Conservation (phyloP, 2,797 vertebrate genomes). For the Protosalanx chinensis region DNA sequence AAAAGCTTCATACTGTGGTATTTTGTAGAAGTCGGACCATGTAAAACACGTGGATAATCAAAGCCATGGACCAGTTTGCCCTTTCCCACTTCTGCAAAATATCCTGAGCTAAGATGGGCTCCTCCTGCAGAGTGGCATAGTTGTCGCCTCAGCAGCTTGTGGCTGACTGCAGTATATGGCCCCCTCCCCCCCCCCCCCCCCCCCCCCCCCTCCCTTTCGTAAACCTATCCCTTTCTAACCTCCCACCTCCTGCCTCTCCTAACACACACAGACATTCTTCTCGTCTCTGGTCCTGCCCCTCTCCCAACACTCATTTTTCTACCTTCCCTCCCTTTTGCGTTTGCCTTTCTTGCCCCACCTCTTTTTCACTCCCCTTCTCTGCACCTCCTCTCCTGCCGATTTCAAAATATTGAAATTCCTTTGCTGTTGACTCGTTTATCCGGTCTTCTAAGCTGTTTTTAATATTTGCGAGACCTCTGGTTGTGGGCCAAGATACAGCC, state of each 20-base stretch:
- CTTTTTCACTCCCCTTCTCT: conserved; percentile 14
- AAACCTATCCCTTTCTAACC: too few species aligned
- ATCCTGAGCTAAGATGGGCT: not conserved
- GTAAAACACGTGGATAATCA: conserved; percentile 20
- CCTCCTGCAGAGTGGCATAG: not conserved
- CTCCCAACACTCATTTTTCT: conserved; percentile 7
- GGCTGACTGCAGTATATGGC: too few species aligned
- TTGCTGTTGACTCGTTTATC: conserved; percentile 26
- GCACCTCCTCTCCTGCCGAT: conserved; percentile 38
- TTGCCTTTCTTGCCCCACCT: conserved; percentile 6
- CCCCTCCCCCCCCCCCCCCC: not conserved
- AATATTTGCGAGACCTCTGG: conserved; percentile 35
- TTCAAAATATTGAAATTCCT: conserved; percentile 66
- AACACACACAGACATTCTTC: conserved; percentile 5
- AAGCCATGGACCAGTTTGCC: not conserved
- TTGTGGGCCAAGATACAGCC: conserved; percentile 41
- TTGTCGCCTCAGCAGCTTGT: too few species aligned
- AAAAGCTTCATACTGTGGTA: not conserved
- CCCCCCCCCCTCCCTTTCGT: not conserved
- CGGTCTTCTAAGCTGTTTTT: conserved; percentile 50
- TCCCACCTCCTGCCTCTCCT: conserved; percentile 12
- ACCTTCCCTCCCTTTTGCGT: not conserved
- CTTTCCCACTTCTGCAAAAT: conserved; percentile 8
- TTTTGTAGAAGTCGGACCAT: conserved; percentile 15
- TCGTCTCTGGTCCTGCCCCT: not conserved